Conservation (phyloP, 1,140 invertebrate genomes). For the Penaeus chinensis region DNA sequence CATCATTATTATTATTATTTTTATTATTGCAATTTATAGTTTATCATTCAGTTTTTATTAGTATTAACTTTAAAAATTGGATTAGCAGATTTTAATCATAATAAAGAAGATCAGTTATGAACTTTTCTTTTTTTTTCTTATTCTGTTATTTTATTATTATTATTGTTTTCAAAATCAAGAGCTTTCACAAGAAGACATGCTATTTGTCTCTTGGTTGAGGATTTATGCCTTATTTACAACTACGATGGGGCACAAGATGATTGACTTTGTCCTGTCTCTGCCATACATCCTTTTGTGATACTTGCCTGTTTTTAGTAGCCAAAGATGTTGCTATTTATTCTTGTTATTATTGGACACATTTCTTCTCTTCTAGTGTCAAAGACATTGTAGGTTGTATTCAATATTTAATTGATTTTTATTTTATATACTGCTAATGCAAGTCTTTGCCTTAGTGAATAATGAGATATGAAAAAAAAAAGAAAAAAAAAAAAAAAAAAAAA, state of each 20-base stretch:
- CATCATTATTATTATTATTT: no score
- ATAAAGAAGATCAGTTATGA: no score
- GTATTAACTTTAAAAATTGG: no score
- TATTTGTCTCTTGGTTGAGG: no score
- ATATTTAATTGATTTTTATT: constrained; percentile 30
- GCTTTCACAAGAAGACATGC: no score
- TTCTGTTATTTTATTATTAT: no score
- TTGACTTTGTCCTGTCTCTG: constrained; percentile 31
- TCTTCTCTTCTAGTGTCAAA: constrained; percentile 38
- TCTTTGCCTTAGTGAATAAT: constrained; percentile 20
- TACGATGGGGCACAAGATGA: constrained; percentile 12
- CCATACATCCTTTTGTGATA: constrained; percentile 57
- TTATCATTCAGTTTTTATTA: no score
- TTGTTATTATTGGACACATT: constrained; percentile 38
- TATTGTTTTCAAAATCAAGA: no score
- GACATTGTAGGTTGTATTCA: constrained; percentile 58
- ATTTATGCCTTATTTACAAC: not conserved
- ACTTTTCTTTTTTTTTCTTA: no score
- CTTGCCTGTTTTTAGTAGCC: constrained; percentile 56
- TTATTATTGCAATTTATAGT: no score
- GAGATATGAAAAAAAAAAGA: no score
- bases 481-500: constrained; percentile 23
- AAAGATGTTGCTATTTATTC: constrained; percentile 57
- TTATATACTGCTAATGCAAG: constrained; percentile 32
- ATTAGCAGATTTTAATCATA: no score